These are phyloP conservation scores for Heliconius aoede DNA, from an alignment of 2,888 invertebrate species.

Conservation along the genomic window DNA sequence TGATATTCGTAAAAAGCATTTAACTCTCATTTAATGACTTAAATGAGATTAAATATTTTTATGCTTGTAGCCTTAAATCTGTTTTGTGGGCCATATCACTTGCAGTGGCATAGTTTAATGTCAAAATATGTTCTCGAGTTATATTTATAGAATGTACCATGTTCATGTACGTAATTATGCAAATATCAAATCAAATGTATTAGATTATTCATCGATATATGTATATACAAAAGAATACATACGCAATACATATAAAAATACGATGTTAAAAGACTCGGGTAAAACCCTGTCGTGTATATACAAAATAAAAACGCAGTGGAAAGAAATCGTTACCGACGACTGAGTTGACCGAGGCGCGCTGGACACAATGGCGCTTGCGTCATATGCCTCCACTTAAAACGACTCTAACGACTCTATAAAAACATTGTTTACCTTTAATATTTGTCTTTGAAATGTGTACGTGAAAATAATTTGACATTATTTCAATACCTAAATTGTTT, in stretches of 20 bases:
- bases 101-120: too few species aligned
- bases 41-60: too few species aligned
- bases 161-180: too few species aligned
- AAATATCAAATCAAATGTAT: background rate
- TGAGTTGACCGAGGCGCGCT: constrained; percentile 57
- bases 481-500: background rate
- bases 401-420: constrained; percentile 42
- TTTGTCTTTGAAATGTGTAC: constrained; percentile 8
- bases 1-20: too few species aligned
- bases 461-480: background rate
- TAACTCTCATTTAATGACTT: too few species aligned
- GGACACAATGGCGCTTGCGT: constrained; percentile 70
- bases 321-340: constrained; percentile 68
- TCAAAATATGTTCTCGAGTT: too few species aligned
- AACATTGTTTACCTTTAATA: constrained; percentile 41
- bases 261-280: constrained; percentile 36
- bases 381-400: constrained; percentile 57
- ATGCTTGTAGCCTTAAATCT: too few species aligned
- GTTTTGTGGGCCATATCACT: too few species aligned
- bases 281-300: constrained; percentile 45
- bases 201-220: background rate
- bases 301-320: constrained; percentile 58
- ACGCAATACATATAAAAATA: constrained; percentile 37
- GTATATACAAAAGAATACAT: constrained; percentile 19
- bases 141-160: too few species aligned